These are phyloP conservation scores for Mobula birostris DNA, from an alignment of 2,113 vertebrate species.

Conservation along the genomic window DNA sequence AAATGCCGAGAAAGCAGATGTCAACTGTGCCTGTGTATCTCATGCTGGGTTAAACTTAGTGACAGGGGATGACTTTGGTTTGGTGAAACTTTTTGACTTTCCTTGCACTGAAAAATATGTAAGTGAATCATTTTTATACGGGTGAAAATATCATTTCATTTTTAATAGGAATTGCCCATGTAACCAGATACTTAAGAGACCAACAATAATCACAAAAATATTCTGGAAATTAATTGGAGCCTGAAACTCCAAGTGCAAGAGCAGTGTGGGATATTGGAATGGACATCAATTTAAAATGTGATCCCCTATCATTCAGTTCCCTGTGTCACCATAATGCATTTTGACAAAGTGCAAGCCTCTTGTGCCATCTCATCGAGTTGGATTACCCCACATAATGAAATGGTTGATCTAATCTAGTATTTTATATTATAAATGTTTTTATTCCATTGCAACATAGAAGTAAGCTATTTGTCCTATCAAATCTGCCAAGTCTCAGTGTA, in stretches of 20 bases:
- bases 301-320: neutral
- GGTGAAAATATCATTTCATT: neutral
- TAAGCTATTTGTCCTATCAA: too few relatives aligned
- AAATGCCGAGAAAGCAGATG: conserved; percentile 84
- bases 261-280: neutral
- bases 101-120: conserved; percentile 91
- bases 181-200: neutral
- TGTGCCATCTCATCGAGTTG: neutral
- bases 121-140: conserved; percentile 49
- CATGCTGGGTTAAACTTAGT: conserved; percentile 79
- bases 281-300: neutral
- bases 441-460: too few relatives aligned
- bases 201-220: neutral
- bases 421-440: neutral
- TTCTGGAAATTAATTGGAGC: neutral
- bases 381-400: neutral
- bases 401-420: neutral
- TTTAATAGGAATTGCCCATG: neutral
- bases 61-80: conserved; percentile 88
- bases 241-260: neutral
- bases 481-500: too few relatives aligned
- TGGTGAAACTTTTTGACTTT: conserved; percentile 94
- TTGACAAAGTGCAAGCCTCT: too few relatives aligned
- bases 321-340: neutral
- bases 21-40: conserved; percentile 87